Percentiles rank a stretch among this genome's conserved stretches.
phyloP scores from a whole-genome alignment of 2,113 vertebrate genomes.

The Acanthisitta chloris region DNA sequence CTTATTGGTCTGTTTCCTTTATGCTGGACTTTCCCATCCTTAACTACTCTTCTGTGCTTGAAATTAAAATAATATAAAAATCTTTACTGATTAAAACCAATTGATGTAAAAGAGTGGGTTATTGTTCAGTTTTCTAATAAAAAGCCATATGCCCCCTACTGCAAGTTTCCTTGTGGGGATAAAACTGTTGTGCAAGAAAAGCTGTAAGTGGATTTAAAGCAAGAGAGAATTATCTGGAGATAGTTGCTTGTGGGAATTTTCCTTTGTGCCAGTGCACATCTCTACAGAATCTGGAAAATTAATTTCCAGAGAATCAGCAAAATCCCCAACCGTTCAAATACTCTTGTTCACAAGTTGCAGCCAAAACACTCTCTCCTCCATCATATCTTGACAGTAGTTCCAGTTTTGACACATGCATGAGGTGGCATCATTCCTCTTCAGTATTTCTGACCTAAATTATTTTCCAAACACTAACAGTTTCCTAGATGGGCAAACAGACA shows the following conservation, averaged over 20 bases:
- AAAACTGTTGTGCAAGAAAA: neutral
- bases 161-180: neutral
- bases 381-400: neutral
- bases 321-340: accelerated
- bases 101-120: neutral
- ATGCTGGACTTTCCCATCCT: neutral
- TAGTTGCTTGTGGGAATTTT: neutral
- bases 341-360: neutral
- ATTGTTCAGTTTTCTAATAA: neutral
- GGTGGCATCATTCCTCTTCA: neutral
- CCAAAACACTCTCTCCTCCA: neutral
- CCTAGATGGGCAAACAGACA: neutral
- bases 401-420: neutral
- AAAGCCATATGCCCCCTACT: neutral
- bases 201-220: neutral
- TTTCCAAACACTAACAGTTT: neutral
- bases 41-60: neutral
- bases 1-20: neutral
- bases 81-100: neutral
- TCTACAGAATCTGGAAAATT: neutral
- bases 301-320: neutral
- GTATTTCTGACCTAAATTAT: neutral
- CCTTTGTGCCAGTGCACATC: neutral
- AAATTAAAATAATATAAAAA: neutral
- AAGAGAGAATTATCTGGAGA: neutral